Conservation (phyloP, 2,888 invertebrate genomes). For the Bombylius discolor region DNA sequence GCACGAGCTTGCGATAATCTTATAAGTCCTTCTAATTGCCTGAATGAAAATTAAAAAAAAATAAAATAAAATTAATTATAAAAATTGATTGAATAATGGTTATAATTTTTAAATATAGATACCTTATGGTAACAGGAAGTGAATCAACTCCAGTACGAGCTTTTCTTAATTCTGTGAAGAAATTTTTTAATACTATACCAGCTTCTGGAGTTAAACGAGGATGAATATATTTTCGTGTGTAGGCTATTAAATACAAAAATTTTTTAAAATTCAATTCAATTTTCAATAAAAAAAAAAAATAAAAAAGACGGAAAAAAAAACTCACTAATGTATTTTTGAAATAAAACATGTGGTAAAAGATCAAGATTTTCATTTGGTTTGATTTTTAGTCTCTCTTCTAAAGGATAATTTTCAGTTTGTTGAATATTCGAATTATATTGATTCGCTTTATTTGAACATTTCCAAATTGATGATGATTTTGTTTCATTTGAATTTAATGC, state of each 20-base stretch:
- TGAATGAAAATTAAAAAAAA: conserved; percentile 16
- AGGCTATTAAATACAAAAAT: conserved; percentile 39
- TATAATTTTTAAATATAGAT: conserved; percentile 10
- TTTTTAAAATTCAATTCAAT: not conserved
- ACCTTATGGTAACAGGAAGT: conserved; percentile 66
- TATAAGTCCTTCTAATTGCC: conserved; percentile 82
- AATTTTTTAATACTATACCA: conserved; percentile 54
- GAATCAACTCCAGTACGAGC: conserved; percentile 50
- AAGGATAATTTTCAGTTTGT: conserved; percentile 33
- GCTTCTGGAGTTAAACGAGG: conserved; percentile 65
- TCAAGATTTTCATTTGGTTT: conserved; percentile 51
- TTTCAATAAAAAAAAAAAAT: no score
- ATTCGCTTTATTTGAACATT: conserved; percentile 11
- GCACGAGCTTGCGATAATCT: conserved; percentile 80
- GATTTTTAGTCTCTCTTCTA: conserved; percentile 25
- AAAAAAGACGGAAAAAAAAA: not conserved
- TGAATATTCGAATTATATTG: conserved; percentile 19
- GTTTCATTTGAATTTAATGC: conserved; percentile 50
- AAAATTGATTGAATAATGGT: conserved; percentile 21
- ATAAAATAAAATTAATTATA: not conserved
- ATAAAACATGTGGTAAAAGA: conserved; percentile 56
- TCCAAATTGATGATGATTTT: conserved; percentile 27
- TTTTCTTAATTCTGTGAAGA: conserved; percentile 65
- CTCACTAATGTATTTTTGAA: conserved; percentile 68
- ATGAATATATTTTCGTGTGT: conserved; percentile 75